These are phyloP conservation scores for Cardiocondyla obscurior DNA, from an alignment of 1,140 invertebrate species.

Conservation along the genomic window DNA sequence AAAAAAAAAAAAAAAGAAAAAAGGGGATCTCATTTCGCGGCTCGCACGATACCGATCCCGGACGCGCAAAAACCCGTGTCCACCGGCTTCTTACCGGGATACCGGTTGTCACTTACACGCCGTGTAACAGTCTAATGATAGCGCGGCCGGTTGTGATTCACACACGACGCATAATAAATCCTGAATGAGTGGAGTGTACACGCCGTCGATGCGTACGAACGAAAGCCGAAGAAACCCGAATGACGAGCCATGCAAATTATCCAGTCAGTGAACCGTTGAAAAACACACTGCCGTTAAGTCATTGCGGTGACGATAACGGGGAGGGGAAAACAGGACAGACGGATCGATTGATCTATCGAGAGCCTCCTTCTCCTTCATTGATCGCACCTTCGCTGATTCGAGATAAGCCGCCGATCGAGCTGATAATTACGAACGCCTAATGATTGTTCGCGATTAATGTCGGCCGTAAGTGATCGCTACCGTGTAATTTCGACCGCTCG, in stretches of 20 bases:
- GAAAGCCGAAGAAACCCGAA: constrained; percentile 45
- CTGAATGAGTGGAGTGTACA: constrained; percentile 30
- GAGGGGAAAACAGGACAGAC: not conserved
- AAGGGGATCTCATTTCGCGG: constrained; percentile 5
- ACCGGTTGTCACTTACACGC: constrained; percentile 39
- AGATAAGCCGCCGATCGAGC: constrained; percentile 19
- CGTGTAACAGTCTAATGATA: constrained; percentile 47
- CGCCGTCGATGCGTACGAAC: constrained; percentile 20
- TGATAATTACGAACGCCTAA: constrained; percentile 2
- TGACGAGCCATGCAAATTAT: constrained; percentile 50
- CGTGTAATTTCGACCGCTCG: not conserved
- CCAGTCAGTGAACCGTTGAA: constrained; percentile 42
- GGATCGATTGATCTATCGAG: constrained; percentile 28
- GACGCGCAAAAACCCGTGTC: constrained; percentile 16
- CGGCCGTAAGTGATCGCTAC: constrained; percentile 4
- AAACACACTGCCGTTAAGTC: constrained; percentile 21
- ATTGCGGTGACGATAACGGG: not conserved
- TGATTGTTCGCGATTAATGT: constrained; percentile 26
- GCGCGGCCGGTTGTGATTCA: constrained; percentile 44
- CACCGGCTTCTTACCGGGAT: constrained; percentile 19
- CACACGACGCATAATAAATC: constrained; percentile 20
- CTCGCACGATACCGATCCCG: constrained; percentile 11
- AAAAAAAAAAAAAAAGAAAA: constrained; percentile 17
- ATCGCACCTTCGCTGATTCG: constrained; percentile 29
- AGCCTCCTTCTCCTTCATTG: not conserved